Base-by-base conservation (phyloP, 1,140 invertebrate genomes). In the Epicauta chinensis region DNA sequence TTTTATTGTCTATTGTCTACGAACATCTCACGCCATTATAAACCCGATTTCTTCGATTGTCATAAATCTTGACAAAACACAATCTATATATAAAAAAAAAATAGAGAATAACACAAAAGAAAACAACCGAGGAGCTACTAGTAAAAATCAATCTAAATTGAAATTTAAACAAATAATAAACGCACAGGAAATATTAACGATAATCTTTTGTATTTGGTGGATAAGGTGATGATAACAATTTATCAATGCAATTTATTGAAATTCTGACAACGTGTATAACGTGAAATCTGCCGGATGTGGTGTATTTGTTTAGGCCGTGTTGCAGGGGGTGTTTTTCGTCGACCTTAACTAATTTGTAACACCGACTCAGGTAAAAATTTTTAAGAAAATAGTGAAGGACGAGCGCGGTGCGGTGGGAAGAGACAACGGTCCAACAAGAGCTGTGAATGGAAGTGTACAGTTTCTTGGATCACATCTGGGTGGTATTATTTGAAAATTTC, bases 1-100 rank as follows among this genome's bases (percentile, higher is more conserved):
- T 68, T 68, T 68, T 68, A 63, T 62, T 63, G 59, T 63, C 58
- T 63, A 60, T 62, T 59, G 58, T 63, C 62, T 64, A 58, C 53
- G 60, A 60, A 64, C 62, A 64, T 64, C 62, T 60, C 62, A 64
- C 63, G 63, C 60, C 62, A 65, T 65, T 65, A 62, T 55, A 52
- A 62, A 62, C 59, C 59, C 61, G 60, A 65, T 65, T 65, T 58
- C 58, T 64, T 58, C 53, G 60, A 60, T 58, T 61, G 54, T 44
- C 39, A 62, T 64, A 64, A 62, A 64, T 64, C 62, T 57, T 50
- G 35, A 12, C 14, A 36, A 15, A 36, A 13, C 5, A 15, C 5
- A 36, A 36, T n/a, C n/a, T 32, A 32, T 13, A 13, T 36, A 13
- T 36, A 15, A 36, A 36, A 12, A 36, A 10, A 15, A 15, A 10